These are phyloP conservation scores for Branchellion lobata DNA, from an alignment of 2,888 invertebrate species.

Conservation along the genomic window DNA sequence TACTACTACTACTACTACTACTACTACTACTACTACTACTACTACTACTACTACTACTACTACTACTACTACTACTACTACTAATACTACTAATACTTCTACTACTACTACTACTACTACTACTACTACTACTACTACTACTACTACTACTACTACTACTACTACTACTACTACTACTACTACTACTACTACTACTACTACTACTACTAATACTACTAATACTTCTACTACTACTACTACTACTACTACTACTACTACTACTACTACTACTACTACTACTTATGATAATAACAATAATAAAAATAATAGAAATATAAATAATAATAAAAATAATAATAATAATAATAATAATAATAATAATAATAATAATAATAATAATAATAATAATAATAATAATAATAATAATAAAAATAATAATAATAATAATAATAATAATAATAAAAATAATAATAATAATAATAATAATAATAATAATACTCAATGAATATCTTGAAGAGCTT, in stretches of 20 bases:
- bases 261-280: conserved; percentile 18
- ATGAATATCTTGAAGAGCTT: too few species aligned
- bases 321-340: too few species aligned
- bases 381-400: too few species aligned
- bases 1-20: conserved; percentile 20
- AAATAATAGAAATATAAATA: too few species aligned
- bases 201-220: conserved; percentile 10
- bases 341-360: too few species aligned
- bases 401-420: too few species aligned
- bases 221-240: conserved; percentile 17
- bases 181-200: conserved; percentile 21
- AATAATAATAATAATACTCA: too few species aligned
- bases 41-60: conserved; percentile 23
- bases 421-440: too few species aligned
- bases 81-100: conserved; percentile 4
- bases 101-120: conserved; percentile 21
- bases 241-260: conserved; percentile 18
- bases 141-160: conserved; percentile 20
- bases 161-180: conserved; percentile 23
- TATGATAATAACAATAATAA: too few species aligned
- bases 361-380: too few species aligned
- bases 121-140: conserved; percentile 19
- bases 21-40: conserved; percentile 18
- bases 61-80: conserved; percentile 18
- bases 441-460: too few species aligned